These are phyloP conservation scores for Zaprionus obscuricornis DNA, from an alignment of 2,888 invertebrate genomes.

Conservation along the genomic window DNA sequence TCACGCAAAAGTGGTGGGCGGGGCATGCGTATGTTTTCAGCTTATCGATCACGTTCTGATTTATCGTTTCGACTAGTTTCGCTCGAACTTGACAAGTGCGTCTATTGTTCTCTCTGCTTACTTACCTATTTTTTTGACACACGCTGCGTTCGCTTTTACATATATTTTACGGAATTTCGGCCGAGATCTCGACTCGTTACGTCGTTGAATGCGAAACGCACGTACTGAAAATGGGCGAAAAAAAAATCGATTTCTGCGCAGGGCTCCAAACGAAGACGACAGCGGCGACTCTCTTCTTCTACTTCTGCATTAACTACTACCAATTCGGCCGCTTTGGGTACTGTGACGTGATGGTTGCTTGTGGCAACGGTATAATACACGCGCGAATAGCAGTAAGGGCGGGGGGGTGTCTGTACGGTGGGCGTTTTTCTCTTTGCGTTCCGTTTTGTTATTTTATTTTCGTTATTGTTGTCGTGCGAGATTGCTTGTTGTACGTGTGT, in stretches of 20 bases:
- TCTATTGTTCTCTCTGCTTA: constrained; percentile 21
- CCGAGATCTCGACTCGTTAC: constrained; percentile 36
- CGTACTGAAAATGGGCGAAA: constrained; percentile 71
- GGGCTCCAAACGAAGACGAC: constrained; percentile 60
- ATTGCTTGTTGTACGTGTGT: constrained; percentile 22
- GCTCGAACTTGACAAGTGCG: constrained; percentile 21
- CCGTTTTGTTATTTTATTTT: constrained; percentile 57
- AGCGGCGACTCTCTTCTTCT: constrained; percentile 48
- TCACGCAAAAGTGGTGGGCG: constrained; percentile 33
- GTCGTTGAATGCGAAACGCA: constrained; percentile 48
- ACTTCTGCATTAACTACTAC: constrained; percentile 31
- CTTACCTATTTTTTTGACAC: constrained; percentile 23
- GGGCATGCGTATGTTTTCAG: constrained; percentile 11
- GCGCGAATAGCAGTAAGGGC: constrained; percentile 25
- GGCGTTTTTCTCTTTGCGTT: constrained; percentile 72
- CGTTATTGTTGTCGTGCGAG: constrained; percentile 49
- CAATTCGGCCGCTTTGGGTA: constrained; percentile 31
- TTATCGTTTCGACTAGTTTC: constrained; percentile 18
- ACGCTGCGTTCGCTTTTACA: constrained; percentile 19
- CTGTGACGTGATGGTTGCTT: constrained; percentile 63
- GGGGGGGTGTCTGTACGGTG: constrained; percentile 55
- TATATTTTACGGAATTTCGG: constrained; percentile 55
- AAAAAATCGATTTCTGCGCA: constrained; percentile 83
- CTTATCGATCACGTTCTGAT: constrained; percentile 43
- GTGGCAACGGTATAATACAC: constrained; percentile 46